Evolutionary conservation across 2,113 vertebrate species (phyloP).

Genomic region (Rostratula benghalensis): DNA sequence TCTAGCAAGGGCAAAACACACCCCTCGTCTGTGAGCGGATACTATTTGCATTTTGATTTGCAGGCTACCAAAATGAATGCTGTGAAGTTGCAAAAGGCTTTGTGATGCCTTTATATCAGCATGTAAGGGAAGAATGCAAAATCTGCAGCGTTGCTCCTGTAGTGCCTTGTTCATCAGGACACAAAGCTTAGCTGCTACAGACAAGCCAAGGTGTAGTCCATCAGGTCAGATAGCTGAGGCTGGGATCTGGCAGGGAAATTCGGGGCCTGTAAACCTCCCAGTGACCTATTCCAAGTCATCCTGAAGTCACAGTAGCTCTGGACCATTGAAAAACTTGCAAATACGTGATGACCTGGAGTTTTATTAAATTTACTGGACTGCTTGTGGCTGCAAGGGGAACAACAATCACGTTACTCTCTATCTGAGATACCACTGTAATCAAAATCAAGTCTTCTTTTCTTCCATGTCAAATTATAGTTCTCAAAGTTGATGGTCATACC

Average conservation of each 20-base stretch:
- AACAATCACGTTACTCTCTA: not conserved
- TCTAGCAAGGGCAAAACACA: not conserved
- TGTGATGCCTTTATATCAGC: not conserved
- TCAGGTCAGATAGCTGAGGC: not conserved
- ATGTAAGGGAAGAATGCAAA: not conserved
- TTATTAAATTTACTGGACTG: not conserved
- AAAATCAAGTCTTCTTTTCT: not conserved
- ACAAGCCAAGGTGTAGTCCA: not conserved
- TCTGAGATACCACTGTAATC: not conserved
- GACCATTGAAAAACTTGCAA: not conserved
- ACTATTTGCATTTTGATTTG: not conserved
- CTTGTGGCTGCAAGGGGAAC: not conserved
- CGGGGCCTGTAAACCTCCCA: not conserved
- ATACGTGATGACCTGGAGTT: not conserved
- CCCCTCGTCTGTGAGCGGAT: not conserved
- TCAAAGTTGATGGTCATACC: not conserved
- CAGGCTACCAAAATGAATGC: not conserved
- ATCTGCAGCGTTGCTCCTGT: not conserved
- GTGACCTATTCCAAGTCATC: not conserved
- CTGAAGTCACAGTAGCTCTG: not conserved
- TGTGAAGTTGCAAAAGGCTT: not conserved
- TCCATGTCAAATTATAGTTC: not conserved
- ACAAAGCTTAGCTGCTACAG: not conserved
- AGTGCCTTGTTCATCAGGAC: not conserved
- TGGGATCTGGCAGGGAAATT: not conserved